Percentiles rank a stretch among this genome's conserved stretches.
phyloP scores from a whole-genome alignment of 2,888 invertebrate species.

The Xanthia icteritia region DNA sequence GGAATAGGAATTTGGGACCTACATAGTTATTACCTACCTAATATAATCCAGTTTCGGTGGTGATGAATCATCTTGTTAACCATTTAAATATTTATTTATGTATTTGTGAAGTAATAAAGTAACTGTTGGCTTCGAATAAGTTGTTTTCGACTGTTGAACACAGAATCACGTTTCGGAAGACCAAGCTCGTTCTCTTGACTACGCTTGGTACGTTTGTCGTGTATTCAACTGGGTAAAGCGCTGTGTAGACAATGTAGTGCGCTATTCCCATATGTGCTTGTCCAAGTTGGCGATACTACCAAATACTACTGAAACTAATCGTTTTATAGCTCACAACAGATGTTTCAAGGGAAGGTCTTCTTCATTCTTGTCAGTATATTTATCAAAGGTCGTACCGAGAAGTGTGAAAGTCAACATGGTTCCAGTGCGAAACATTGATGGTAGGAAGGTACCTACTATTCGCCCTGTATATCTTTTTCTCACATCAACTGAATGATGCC shows the following conservation, averaged over 20 bases:
- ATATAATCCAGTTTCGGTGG: not conserved
- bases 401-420: not conserved
- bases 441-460: not conserved
- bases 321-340: not conserved
- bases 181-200: slow-evolving; percentile 6
- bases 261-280: not conserved
- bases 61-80: not conserved
- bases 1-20: not conserved
- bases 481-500: not conserved
- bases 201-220: slow-evolving; percentile 6
- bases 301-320: not conserved
- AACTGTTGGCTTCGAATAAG: too few species aligned
- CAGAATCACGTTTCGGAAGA: not conserved
- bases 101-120: slow-evolving; percentile 4
- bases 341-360: not conserved
- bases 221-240: slow-evolving; percentile 11
- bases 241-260: slow-evolving; percentile 12
- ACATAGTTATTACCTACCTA: not conserved
- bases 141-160: slow-evolving; percentile 17
- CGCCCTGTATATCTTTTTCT: not conserved
- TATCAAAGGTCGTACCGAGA: not conserved
- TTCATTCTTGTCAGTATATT: not conserved
- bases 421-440: not conserved
- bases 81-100: not conserved
- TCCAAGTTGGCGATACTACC: not conserved